Conservation (phyloP, 2,888 invertebrate species). For the Trachelus troglodyta region DNA sequence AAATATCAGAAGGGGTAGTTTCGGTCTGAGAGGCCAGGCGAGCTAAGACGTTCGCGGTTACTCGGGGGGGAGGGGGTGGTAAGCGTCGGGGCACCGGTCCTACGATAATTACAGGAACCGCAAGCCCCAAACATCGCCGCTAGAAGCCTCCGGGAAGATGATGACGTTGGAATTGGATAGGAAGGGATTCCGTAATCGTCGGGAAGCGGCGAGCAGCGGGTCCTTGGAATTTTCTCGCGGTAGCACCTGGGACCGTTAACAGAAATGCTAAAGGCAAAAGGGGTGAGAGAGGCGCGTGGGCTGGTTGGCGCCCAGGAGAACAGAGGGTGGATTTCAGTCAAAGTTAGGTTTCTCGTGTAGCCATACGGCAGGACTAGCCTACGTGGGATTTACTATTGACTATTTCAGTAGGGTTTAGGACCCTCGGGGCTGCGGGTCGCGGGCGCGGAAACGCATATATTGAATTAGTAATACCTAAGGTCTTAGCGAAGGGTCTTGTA, state of each 20-base stretch:
- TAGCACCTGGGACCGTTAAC: neutral
- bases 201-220: constrained; percentile 3
- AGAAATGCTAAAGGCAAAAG: neutral
- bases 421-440: neutral
- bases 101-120: constrained; percentile 64
- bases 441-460: constrained; percentile 37
- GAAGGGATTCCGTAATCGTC: constrained; percentile 12
- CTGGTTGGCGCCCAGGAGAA: neutral
- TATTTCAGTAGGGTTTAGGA: constrained; percentile 67
- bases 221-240: neutral
- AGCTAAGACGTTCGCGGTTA: constrained; percentile 65
- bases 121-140: constrained; percentile 58
- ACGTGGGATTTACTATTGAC: constrained; percentile 70
- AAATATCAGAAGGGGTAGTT: constrained; percentile 17
- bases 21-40: constrained; percentile 32
- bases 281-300: neutral
- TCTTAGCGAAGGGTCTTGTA: constrained; percentile 60
- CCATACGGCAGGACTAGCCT: neutral
- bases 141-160: constrained; percentile 19
- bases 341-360: neutral
- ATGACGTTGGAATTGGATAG: constrained; percentile 22
- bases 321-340: neutral
- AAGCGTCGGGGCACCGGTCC: constrained; percentile 34
- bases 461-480: constrained; percentile 51
- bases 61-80: constrained; percentile 33